Evolutionary conservation across 2,113 vertebrate genomes (phyloP).

Genomic region (Chauna torquata): DNA sequence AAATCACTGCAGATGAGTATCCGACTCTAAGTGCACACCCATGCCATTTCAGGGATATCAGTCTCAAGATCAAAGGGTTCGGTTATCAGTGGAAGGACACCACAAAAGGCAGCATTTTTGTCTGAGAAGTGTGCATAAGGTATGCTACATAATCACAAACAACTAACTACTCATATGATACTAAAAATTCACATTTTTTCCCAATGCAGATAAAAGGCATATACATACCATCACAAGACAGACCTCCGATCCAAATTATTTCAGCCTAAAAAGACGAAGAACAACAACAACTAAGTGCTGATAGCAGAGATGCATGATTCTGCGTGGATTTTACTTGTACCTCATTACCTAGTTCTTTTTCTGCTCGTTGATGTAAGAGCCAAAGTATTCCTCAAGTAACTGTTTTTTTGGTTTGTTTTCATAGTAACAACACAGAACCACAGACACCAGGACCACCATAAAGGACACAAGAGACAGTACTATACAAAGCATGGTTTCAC

Average conservation of each 20-base stretch:
- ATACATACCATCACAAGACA: fast-evolving
- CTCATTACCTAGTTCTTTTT: neutral
- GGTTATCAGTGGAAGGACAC: neutral
- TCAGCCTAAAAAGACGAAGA: neutral
- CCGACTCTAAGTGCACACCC: neutral
- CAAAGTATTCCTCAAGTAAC: neutral
- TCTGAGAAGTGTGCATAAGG: neutral
- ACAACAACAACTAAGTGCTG: neutral
- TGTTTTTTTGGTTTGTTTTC: neutral
- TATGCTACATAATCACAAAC: neutral
- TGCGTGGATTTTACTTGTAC: neutral
- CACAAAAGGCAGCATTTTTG: neutral
- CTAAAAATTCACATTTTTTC: neutral
- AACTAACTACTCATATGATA: neutral
- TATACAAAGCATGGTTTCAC: neutral
- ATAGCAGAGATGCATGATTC: neutral
- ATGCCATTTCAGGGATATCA: neutral
- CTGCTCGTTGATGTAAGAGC: neutral
- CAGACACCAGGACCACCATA: neutral
- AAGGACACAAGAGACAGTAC: neutral
- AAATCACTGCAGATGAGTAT: neutral
- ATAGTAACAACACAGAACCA: neutral
- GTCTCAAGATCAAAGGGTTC: neutral
- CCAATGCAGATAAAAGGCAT: neutral
- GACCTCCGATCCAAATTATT: neutral